These are phyloP conservation scores for Cacatua alba DNA, from an alignment of 2,113 vertebrate genomes.

Conservation along the genomic window DNA sequence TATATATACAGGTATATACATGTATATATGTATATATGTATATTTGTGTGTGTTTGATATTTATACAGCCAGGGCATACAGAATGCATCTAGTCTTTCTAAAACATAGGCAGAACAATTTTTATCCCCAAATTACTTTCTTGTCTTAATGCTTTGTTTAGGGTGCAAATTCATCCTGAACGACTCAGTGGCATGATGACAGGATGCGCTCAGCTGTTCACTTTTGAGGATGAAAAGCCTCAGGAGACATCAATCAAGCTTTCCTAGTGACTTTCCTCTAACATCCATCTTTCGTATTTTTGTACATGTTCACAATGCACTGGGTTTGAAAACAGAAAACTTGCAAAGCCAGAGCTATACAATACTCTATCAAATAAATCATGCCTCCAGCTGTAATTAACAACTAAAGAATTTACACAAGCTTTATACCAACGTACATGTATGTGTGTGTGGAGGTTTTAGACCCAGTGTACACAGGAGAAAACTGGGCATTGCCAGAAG, in stretches of 20 bases:
- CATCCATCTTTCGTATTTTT: not conserved
- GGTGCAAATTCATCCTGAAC: conserved; percentile 8
- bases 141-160: not conserved
- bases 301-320: not conserved
- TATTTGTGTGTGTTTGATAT: not conserved
- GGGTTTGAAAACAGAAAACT: not conserved
- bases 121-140: not conserved
- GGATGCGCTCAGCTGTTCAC: not conserved
- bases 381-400: not conserved
- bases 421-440: not conserved
- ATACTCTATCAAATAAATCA: not conserved
- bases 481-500: not conserved
- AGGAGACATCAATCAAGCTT: conserved; percentile 6
- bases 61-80: not conserved
- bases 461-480: not conserved
- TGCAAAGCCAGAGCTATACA: not conserved
- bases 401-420: not conserved
- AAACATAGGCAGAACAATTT: not conserved
- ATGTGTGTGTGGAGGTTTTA: not conserved
- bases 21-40: rapidly evolving
- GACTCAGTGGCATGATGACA: not conserved
- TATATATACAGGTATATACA: too few species aligned
- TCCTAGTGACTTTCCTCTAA: conserved; percentile 5
- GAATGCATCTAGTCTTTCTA: not conserved
- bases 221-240: conserved; percentile 11